Base-by-base conservation (phyloP, 2,113 vertebrate genomes). In the Puffinus mauretanicus region DNA sequence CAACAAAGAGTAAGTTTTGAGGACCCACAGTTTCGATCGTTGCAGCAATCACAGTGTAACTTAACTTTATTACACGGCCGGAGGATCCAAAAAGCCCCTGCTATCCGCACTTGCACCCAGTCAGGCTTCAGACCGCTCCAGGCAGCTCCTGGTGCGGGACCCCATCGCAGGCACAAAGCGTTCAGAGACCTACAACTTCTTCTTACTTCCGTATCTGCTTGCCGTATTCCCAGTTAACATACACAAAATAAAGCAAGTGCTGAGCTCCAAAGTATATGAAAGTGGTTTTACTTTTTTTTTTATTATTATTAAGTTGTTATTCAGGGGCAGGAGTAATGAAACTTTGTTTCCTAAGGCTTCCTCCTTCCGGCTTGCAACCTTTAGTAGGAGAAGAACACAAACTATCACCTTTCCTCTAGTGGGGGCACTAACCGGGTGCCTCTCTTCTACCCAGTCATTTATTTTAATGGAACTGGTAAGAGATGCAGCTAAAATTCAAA, bases 1-100 rank as follows among this genome's bases (percentile, higher is more conserved):
- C 90, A 79, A 95, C 58, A 57, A 80, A 89, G 64, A 85, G 9
- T 1, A 52, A 69, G 49, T 76, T 67, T 44, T 71, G 71, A 82
- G 27, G 30, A 65, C 40, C 22, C n/a, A 64, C 2, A 1, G 19
- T 47, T 95, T 66, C 4, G 2, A 92, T 60, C 0, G 0, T 0
- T 20, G 38, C 82, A 86, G 79, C 54, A 67, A 32, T 21, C 34
- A 6, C 42, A 72, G 29, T 0, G 1, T 44, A 83, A 46, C 29
- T 51, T 12, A 15, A 46, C 26, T 78, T 57, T 22, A 22, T 8
- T 24, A 72, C 8, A 7, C 1, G 11, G 24, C 25, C 19, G 1
- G 17, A 86, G 8, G 47, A 77, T 11, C 30, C 19, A 65, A 46
- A 16, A 49, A 60, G 24, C 2, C 13, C 27, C 24, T 44, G 9